phyloP scores from a whole-genome alignment of 2,797 vertebrate species.

The Euphonia xanthogaster region DNA sequence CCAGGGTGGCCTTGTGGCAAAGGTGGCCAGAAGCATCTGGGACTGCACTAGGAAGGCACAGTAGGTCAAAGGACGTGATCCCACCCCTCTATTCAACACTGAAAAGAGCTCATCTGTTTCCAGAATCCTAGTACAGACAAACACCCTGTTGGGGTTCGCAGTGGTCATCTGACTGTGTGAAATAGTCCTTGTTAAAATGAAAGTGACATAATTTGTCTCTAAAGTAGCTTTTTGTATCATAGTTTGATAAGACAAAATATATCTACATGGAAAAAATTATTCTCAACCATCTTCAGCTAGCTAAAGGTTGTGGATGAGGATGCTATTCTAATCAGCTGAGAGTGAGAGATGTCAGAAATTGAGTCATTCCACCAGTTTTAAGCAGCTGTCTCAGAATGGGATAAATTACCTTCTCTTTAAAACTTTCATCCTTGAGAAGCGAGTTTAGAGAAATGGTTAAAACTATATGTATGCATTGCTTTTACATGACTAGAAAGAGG shows the following conservation, averaged over 20 bases:
- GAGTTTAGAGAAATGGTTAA: not conserved
- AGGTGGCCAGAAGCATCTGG: not conserved
- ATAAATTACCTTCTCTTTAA: not conserved
- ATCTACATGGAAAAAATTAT: not conserved
- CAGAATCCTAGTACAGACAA: not conserved
- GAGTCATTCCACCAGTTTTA: not conserved
- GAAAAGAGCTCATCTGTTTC: not conserved
- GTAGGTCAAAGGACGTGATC: fast-evolving
- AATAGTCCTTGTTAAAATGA: not conserved
- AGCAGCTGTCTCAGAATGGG: not conserved
- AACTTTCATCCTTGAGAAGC: not conserved
- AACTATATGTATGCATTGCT: not conserved
- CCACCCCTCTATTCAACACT: not conserved
- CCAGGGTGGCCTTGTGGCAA: not conserved
- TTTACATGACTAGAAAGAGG: not conserved
- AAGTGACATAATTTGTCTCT: not conserved
- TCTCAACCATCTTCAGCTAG: not conserved
- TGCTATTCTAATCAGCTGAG: not conserved
- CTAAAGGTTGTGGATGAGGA: not conserved
- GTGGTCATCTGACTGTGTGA: not conserved
- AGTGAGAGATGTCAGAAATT: not conserved
- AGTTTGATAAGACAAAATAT: not conserved
- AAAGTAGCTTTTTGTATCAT: not conserved
- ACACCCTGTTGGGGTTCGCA: not conserved
- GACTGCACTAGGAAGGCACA: not conserved